Conservation (phyloP, 1,140 invertebrate genomes). For the Diorhabda carinulata region DNA sequence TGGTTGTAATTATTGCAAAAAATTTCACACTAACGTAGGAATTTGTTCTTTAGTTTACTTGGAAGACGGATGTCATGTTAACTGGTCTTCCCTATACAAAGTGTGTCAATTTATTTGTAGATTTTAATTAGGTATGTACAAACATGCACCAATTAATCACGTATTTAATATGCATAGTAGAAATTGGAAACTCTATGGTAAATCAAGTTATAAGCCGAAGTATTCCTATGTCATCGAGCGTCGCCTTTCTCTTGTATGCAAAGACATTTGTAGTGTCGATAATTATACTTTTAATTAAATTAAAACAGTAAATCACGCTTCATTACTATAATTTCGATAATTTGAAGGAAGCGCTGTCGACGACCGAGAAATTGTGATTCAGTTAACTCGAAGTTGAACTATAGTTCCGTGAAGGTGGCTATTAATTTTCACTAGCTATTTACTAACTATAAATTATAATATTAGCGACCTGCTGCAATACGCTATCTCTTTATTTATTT, state of each 20-base stretch:
- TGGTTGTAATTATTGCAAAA: no score
- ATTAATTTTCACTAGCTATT: slow-evolving; percentile 19
- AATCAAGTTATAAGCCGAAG: no score
- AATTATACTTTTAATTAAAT: neutral
- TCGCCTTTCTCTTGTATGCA: neutral
- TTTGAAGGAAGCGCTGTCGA: neutral
- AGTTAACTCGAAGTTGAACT: slow-evolving; percentile 1
- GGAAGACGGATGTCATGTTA: no score
- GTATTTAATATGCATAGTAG: no score
- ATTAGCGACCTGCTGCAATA: slow-evolving; percentile 8
- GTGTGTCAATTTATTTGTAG: no score
- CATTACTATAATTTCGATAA: neutral
- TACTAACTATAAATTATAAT: slow-evolving; percentile 13
- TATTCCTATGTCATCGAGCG: no score
- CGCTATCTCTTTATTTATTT: slow-evolving; percentile 4
- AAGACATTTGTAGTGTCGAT: neutral
- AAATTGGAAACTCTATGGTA: no score
- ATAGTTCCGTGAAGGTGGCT: slow-evolving; percentile 11
- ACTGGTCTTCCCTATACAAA: no score
- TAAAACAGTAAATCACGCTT: neutral
- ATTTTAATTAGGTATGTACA: no score
- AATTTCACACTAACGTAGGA: no score
- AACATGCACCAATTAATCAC: no score
- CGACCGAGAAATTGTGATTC: slow-evolving; percentile 3
- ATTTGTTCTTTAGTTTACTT: no score